These are phyloP conservation scores for Eulemur coronatus DNA, from an alignment of 2,797 vertebrate genomes.

Conservation along the genomic window DNA sequence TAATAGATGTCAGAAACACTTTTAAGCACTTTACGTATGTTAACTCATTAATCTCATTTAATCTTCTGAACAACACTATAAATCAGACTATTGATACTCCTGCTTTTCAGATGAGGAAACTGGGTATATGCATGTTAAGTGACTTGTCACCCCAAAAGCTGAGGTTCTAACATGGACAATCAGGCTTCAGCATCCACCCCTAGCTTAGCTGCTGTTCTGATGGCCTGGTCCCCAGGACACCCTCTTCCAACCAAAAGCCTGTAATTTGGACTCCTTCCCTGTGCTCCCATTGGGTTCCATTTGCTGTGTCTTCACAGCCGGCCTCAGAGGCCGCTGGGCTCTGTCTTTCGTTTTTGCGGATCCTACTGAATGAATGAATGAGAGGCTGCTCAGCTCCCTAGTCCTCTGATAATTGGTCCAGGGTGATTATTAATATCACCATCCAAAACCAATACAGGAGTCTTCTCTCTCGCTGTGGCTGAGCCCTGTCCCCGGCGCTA, in stretches of 20 bases:
- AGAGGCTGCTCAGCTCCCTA: not conserved
- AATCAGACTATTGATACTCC: not conserved
- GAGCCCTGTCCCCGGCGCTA: not conserved
- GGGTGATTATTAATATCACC: not conserved
- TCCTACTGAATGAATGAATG: not conserved
- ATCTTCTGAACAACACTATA: not conserved
- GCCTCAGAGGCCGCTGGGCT: not conserved
- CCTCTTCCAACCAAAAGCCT: not conserved
- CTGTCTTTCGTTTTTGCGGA: not conserved
- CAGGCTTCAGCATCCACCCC: not conserved
- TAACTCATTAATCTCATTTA: not conserved
- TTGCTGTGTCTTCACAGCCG: not conserved
- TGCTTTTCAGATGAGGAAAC: not conserved
- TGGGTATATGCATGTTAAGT: not conserved
- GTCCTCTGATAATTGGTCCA: not conserved
- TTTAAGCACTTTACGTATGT: not conserved
- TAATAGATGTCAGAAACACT: not conserved
- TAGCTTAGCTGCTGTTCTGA: not conserved
- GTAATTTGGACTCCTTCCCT: not conserved
- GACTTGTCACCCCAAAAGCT: not conserved
- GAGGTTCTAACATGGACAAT: not conserved
- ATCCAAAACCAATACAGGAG: not conserved
- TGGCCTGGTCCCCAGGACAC: not conserved
- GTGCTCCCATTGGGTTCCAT: not conserved
- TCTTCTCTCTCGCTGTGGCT: not conserved